Percentiles rank a stretch among this genome's conserved stretches.
These are phyloP conservation scores for Numenius arquata DNA, from an alignment of 2,113 vertebrate species.

Conservation along the genomic window DNA sequence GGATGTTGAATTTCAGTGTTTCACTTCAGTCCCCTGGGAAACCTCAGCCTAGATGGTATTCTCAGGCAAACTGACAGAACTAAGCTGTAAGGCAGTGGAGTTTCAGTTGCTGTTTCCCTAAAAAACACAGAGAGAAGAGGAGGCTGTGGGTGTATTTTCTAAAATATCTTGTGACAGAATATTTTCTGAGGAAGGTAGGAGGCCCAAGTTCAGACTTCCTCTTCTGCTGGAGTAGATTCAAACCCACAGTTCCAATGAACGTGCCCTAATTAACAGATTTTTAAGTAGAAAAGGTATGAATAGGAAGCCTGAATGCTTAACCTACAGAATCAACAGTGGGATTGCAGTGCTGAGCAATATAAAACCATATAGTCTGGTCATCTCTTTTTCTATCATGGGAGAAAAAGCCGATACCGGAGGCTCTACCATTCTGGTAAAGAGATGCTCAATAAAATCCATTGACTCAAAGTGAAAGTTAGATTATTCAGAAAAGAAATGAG, in stretches of 20 bases:
- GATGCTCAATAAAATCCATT: neutral
- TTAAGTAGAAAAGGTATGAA: neutral
- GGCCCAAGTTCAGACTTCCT: conserved; percentile 2
- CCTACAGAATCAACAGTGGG: neutral
- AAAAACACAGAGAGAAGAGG: neutral
- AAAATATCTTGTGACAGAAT: neutral
- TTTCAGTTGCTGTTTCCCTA: conserved; percentile 4
- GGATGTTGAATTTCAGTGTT: neutral
- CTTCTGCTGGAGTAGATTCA: neutral
- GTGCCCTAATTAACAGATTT: neutral
- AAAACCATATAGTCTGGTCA: neutral
- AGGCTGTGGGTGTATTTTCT: conserved; percentile 16
- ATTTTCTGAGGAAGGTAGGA: conserved; percentile 6
- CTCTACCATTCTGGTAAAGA: neutral
- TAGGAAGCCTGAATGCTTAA: neutral
- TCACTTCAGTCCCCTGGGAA: neutral
- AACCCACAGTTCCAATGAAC: neutral
- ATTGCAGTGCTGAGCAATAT: neutral
- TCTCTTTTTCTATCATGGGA: neutral
- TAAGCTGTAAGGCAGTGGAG: neutral
- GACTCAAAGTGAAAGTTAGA: neutral
- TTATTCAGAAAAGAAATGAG: neutral
- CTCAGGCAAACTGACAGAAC: neutral
- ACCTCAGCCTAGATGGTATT: neutral
- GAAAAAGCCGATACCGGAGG: neutral